Evolutionary conservation across 2,113 vertebrate species (phyloP).

Genomic region (Rhadina sibilatrix): DNA sequence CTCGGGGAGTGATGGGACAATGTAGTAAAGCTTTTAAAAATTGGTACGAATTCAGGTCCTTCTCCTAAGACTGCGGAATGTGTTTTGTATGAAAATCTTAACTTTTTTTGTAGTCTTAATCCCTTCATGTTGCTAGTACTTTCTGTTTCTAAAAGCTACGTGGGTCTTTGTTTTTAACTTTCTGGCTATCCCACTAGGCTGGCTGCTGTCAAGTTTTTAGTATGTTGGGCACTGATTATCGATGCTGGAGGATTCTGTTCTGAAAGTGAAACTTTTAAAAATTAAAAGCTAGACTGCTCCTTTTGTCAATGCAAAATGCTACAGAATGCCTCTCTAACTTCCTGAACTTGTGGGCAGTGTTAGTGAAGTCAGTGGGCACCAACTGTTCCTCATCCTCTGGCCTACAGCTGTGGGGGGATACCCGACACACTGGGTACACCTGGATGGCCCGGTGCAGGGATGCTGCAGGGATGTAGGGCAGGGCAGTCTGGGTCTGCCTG

Average conservation of each 20-base stretch:
- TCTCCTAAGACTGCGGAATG: background rate
- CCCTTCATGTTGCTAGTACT: background rate
- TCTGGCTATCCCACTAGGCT: background rate
- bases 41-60: background rate
- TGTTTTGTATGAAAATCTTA: background rate
- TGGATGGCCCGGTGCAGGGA: background rate
- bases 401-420: background rate
- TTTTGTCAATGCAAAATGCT: background rate
- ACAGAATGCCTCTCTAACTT: background rate
- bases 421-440: rapidly evolving
- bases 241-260: background rate
- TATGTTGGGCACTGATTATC: background rate
- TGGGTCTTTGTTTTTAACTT: background rate
- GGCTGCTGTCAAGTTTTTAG: background rate
- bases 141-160: background rate
- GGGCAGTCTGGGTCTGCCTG: background rate
- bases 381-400: background rate
- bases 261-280: background rate
- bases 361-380: background rate
- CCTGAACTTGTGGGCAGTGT: background rate
- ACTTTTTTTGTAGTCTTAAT: background rate
- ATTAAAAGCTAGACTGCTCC: background rate
- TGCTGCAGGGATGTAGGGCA: background rate
- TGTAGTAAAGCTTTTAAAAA: background rate
- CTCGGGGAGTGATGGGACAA: background rate